These are phyloP conservation scores for Leptopilina boulardi DNA, from an alignment of 1,140 invertebrate genomes.

Conservation along the genomic window DNA sequence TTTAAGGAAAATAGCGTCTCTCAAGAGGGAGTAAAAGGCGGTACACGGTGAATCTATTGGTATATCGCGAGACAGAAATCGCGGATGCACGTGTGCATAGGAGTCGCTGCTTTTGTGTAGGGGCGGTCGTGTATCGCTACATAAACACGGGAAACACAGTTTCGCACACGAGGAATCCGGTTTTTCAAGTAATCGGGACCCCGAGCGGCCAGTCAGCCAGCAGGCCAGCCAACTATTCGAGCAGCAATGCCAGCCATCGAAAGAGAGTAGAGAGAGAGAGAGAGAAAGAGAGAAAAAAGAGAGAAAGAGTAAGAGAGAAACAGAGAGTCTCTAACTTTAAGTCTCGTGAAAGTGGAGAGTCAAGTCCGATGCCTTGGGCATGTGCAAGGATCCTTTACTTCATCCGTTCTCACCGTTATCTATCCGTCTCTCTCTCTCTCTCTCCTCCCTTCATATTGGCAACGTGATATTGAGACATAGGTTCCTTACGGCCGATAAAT, in stretches of 20 bases:
- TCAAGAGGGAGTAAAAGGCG: neutral
- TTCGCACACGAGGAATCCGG: conserved; percentile 74
- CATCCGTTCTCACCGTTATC: conserved; percentile 56
- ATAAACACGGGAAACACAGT: conserved; percentile 73
- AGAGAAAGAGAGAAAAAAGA: too few species aligned
- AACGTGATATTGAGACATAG: conserved; percentile 69
- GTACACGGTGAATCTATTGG: neutral
- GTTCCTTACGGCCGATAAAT: conserved; percentile 61
- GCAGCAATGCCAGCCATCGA: conserved; percentile 42
- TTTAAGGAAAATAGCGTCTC: neutral
- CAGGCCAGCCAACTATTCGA: conserved; percentile 47
- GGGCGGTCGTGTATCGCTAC: conserved; percentile 59
- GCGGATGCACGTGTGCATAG: conserved; percentile 43
- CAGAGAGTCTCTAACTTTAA: conserved; percentile 43
- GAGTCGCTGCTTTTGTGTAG: conserved; percentile 33
- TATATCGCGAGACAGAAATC: conserved; percentile 32
- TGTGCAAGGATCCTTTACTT: conserved; percentile 54
- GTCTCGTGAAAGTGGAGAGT: conserved; percentile 35
- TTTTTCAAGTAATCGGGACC: conserved; percentile 75
- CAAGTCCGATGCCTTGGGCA: conserved; percentile 61
- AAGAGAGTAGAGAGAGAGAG: neutral
- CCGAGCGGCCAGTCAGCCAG: conserved; percentile 50
- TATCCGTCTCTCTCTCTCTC: conserved; percentile 45
- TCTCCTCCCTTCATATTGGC: conserved; percentile 39
- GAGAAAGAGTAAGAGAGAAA: neutral